phyloP scores from a whole-genome alignment of 2,797 vertebrate genomes.

The Cryptoblepharus egeriae region DNA sequence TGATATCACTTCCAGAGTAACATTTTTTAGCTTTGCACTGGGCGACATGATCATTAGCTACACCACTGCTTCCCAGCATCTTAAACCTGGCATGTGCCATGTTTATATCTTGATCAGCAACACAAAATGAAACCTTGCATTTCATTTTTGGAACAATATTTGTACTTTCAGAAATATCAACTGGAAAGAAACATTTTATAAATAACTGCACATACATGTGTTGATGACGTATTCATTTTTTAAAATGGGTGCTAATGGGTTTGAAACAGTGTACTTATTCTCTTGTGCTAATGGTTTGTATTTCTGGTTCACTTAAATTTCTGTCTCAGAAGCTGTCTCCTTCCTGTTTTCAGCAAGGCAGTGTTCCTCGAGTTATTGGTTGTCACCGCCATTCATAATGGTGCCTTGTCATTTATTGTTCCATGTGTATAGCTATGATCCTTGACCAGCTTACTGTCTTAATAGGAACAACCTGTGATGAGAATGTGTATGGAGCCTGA shows the following conservation, averaged over 20 bases:
- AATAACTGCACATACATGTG: not conserved
- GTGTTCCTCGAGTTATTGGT: not conserved
- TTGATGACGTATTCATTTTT: not conserved
- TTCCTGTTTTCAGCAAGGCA: constrained; percentile 3
- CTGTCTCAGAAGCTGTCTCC: not conserved
- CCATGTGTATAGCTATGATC: not conserved
- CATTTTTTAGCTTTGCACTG: too few species aligned
- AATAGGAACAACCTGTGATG: constrained; percentile 22
- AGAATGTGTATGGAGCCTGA: constrained; percentile 18
- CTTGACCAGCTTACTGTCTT: constrained; percentile 7
- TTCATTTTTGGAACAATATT: not conserved
- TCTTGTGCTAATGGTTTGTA: not conserved
- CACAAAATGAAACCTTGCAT: not conserved
- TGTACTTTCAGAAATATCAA: too few species aligned
- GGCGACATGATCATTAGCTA: too few species aligned
- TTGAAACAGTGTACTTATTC: not conserved
- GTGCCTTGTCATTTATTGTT: constrained; percentile 17
- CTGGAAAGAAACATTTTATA: not conserved
- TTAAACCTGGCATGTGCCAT: not conserved
- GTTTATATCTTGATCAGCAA: not conserved
- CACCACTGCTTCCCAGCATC: not conserved
- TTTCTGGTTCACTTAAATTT: not conserved
- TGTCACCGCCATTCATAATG: not conserved
- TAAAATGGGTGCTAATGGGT: not conserved
- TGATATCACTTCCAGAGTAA: too few species aligned